Evolutionary conservation across 2,797 vertebrate genomes (phyloP).

Genomic region (Chelidonichthys spinosus): DNA sequence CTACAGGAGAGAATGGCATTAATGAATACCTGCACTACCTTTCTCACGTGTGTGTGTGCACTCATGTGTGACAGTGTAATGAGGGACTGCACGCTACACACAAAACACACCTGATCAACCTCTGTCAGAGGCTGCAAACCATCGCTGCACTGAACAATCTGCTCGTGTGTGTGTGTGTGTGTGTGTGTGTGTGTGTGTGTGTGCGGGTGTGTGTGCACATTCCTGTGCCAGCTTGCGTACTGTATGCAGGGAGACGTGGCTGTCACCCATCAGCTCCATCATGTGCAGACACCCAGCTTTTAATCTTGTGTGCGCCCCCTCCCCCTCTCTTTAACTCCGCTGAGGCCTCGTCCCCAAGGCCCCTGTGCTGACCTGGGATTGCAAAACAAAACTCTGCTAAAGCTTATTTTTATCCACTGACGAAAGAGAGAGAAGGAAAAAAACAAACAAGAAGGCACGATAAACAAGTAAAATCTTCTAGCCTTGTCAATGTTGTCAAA

Average conservation of each 20-base stretch:
- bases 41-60: conserved; percentile 7
- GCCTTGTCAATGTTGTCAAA: conserved; percentile 58
- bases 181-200: conserved; percentile 3
- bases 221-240: conserved; percentile 8
- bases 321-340: conserved; percentile 3
- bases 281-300: conserved; percentile 66
- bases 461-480: conserved; percentile 34
- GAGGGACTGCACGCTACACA: conserved; percentile 71
- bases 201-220: neutral
- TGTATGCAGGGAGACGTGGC: conserved; percentile 50
- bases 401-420: conserved; percentile 55
- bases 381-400: conserved; percentile 50
- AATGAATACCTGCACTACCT: conserved; percentile 65
- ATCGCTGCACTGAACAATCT: conserved; percentile 42
- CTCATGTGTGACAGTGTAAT: conserved; percentile 72
- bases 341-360: conserved; percentile 46
- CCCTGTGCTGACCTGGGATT: conserved; percentile 55
- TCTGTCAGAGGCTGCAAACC: conserved; percentile 74
- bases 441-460: conserved; percentile 1
- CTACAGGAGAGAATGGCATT: conserved; percentile 71
- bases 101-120: conserved; percentile 73
- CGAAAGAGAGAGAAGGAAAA: conserved; percentile 9
- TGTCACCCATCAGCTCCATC: conserved; percentile 77
- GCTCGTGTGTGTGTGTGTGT: conserved; percentile 20
- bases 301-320: conserved; percentile 42